Conservation (phyloP, 1,140 invertebrate genomes). For the Leptinotarsa undecemlineata region DNA sequence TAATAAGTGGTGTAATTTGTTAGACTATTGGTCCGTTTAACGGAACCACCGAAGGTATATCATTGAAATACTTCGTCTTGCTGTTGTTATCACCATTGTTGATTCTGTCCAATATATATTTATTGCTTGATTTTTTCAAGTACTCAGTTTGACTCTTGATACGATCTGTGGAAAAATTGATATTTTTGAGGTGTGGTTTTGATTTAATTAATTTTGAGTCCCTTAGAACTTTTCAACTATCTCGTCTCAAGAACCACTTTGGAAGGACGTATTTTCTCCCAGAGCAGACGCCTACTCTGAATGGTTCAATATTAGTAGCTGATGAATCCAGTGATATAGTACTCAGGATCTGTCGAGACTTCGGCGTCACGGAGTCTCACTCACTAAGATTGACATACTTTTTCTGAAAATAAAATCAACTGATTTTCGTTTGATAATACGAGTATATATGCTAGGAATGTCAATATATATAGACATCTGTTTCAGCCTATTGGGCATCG, state of each 20-base stretch:
- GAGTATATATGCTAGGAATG: no score
- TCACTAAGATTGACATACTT: no score
- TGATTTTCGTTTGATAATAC: no score
- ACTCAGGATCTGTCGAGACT: not conserved
- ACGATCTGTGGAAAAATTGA: conserved; percentile 1
- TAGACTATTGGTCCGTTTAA: conserved; percentile 13
- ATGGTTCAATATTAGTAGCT: no score
- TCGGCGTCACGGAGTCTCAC: no score
- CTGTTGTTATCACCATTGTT: not conserved
- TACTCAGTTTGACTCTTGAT: not conserved
- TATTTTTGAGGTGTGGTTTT: not conserved
- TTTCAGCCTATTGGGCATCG: no score
- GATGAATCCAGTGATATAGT: not conserved
- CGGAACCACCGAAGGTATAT: not conserved
- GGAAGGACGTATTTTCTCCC: not conserved
- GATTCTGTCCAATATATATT: not conserved
- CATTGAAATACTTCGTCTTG: not conserved
- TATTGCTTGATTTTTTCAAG: conserved; percentile 4
- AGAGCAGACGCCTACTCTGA: not conserved
- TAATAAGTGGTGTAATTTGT: conserved; percentile 2
- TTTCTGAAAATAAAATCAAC: no score
- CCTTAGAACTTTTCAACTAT: conserved; percentile 2
- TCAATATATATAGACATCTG: no score
- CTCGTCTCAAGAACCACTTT: not conserved
- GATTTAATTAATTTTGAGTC: not conserved